Conservation (phyloP, 2,797 vertebrate genomes). For the Micromesistius poutassou region DNA sequence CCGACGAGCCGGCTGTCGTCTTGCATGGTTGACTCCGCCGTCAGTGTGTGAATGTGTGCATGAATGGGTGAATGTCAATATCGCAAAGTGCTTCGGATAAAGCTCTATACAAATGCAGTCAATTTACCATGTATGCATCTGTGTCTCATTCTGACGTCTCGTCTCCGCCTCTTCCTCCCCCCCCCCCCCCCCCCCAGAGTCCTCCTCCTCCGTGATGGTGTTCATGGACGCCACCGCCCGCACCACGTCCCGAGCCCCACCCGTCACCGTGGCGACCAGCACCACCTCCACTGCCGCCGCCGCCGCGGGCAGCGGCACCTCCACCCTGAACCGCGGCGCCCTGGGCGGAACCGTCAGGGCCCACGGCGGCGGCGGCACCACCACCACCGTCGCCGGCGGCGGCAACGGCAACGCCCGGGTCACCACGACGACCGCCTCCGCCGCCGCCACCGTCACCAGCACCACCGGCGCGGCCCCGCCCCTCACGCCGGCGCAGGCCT, state of each 20-base stretch:
- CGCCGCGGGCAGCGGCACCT: slow-evolving; percentile 45
- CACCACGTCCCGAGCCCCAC: slow-evolving; percentile 50
- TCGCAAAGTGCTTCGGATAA: too few species aligned
- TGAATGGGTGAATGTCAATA: too few species aligned
- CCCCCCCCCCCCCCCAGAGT: slow-evolving; percentile 65
- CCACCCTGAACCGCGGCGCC: slow-evolving; percentile 48
- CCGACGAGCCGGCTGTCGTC: too few species aligned
- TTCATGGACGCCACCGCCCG: slow-evolving; percentile 75
- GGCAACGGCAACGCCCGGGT: slow-evolving; percentile 12
- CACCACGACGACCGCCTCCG: too few species aligned
- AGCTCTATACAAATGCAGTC: too few species aligned
- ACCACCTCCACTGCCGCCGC: slow-evolving; percentile 70
- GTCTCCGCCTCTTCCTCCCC: neutral
- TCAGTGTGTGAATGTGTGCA: too few species aligned
- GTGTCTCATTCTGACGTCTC: slow-evolving; percentile 4
- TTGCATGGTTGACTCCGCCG: too few species aligned
- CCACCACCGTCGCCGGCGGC: slow-evolving; percentile 37
- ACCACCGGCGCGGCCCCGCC: slow-evolving; percentile 2
- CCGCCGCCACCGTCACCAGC: slow-evolving; percentile 32
- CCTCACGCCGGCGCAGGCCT: slow-evolving; percentile 41
- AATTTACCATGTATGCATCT: neutral
- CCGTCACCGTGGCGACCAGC: slow-evolving; percentile 56
- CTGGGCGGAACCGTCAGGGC: slow-evolving; percentile 33
- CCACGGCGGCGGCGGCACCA: too few species aligned
- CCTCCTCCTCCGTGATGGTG: slow-evolving; percentile 81